A percentile compares a stretch with the other conserved stretches of the same genome.
phyloP scores from a whole-genome alignment of 2,797 vertebrate species.

The Anas bernieri region DNA sequence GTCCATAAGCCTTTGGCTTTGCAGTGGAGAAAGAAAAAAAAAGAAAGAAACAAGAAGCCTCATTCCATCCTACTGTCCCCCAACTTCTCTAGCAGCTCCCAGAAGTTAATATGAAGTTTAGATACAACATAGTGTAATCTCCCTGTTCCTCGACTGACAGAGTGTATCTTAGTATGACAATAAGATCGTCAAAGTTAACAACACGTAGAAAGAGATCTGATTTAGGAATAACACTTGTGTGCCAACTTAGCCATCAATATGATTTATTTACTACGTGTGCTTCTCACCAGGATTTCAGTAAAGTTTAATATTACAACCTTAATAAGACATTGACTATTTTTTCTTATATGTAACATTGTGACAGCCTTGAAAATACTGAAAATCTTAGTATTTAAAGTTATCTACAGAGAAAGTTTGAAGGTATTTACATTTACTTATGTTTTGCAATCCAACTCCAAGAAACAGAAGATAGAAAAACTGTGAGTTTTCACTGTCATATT shows the following conservation, averaged over 20 bases:
- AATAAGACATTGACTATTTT: not conserved
- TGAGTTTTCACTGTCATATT: not conserved
- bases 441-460: not conserved
- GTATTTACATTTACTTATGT: not conserved
- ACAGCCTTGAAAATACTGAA: not conserved
- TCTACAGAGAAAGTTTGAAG: not conserved
- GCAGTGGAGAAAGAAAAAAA: not conserved
- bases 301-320: not conserved
- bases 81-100: not conserved
- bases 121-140: not conserved
- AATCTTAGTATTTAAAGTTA: not conserved
- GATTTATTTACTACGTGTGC: not conserved
- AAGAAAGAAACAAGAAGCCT: not conserved
- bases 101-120: not conserved
- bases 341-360: not conserved
- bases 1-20: not conserved
- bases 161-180: not conserved
- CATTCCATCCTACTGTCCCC: not conserved
- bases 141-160: not conserved
- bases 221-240: not conserved
- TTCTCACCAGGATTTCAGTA: not conserved
- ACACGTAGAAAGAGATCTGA: not conserved
- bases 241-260: not conserved
- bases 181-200: not conserved
- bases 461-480: not conserved